Evolutionary conservation across 2,888 invertebrate genomes (phyloP), one percentile per base, ranked within the genome.

Genomic region (Limnephilus marmoratus): DNA sequence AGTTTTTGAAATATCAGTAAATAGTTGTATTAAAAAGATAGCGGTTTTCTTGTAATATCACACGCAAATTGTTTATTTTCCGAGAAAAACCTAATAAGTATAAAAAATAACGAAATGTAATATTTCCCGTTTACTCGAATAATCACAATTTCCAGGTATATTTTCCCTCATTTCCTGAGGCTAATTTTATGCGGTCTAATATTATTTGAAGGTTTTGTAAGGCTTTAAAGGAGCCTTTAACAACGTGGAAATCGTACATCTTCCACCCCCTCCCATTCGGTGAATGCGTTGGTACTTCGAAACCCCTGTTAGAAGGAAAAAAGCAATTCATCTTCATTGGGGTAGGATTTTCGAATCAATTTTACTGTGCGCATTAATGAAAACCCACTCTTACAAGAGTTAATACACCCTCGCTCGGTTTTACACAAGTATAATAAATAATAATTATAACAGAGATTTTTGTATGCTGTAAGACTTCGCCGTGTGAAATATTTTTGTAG

Each of bases 241-340:
- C 83, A 24, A 37, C 34, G 82, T 86, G 37, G 18, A 86, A 90
- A 53, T 49, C 90, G 29, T 90, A 81, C 49, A 85, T 85, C 83
- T 53, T 90, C 41, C 24, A 41, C 31, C 45, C 83, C 68, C 90
- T 41, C 31, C 49, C 83, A 41, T 31, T n/a, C 83, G 29, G 49
- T 31, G 45, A n/a, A 90, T 90, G 83, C 49, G 49, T n/a, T 82
- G 37, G 5, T 87, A 82, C 53, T 49, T 49, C 31, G 12, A 41
- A 31, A 37, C 31, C 53, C 24, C 24, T 24, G 68, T 15, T 49
- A 53, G 31, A 85, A 31, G 45, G 49, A 83, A 90, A 90, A 90
- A 90, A 90, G 85, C 34, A 90, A 90, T 83, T 90, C 34, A 90
- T 90, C 85, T 90, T 90, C 83, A 83, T 83, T 83, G 83, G 83